Conservation (phyloP, 2,113 vertebrate genomes). For the Gila orcuttii region DNA sequence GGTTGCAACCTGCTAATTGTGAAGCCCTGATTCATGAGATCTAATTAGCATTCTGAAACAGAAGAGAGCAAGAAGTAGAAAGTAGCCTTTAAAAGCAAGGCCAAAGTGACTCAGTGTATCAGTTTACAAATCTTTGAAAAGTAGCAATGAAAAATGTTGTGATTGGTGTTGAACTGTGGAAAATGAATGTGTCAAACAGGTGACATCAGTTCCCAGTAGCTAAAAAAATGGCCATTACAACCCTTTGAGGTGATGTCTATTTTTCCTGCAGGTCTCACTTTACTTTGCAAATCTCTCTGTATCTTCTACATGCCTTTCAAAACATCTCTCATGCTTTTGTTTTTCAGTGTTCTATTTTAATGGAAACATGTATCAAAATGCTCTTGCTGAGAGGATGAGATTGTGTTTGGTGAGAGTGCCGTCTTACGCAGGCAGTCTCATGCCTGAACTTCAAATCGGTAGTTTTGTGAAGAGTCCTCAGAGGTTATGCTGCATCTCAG, state of each 20-base stretch:
- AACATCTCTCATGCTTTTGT: neutral
- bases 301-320: neutral
- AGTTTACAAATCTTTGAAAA: conserved; percentile 3
- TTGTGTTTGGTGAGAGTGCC: neutral
- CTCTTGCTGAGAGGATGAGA: conserved; percentile 16
- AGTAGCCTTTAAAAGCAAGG: conserved; percentile 11
- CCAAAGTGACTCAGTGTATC: neutral
- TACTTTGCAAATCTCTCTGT: neutral
- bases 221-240: neutral
- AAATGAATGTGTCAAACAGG: conserved; percentile 1
- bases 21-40: neutral
- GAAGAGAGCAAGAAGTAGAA: neutral
- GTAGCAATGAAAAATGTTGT: neutral
- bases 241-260: neutral
- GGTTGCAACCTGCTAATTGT: neutral
- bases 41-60: neutral
- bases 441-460: conserved; percentile 7
- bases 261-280: neutral
- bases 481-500: conserved; percentile 8
- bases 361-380: conserved; percentile 24
- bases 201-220: neutral
- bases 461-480: conserved; percentile 12
- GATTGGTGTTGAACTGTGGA: conserved; percentile 3
- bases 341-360: conserved; percentile 21
- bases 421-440: neutral